Evolutionary conservation across 2,888 invertebrate genomes (phyloP).

Genomic region (Teleogryllus oceanicus): DNA sequence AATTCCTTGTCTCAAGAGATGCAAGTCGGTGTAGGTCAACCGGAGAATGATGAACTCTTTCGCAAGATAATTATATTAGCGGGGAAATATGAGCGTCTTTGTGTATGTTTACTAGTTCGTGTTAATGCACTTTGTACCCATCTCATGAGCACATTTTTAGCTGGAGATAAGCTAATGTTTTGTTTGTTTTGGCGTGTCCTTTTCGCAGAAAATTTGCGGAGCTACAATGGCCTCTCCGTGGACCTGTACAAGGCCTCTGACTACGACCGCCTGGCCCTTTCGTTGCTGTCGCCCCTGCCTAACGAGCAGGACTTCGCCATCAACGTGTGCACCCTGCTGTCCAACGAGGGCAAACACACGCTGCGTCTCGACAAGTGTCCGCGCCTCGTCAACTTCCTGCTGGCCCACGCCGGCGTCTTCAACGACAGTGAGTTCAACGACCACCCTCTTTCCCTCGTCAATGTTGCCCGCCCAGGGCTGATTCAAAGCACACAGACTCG

Average conservation of each 20-base stretch:
- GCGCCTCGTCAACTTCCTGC: conserved; percentile 78
- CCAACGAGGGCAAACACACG: conserved; percentile 88
- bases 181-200: conserved; percentile 34
- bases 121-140: too few species aligned
- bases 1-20: too few species aligned
- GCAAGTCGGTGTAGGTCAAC: too few species aligned
- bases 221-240: conserved; percentile 64
- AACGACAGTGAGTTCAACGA: conserved; percentile 66
- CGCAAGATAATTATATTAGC: too few species aligned
- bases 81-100: too few species aligned
- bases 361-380: conserved; percentile 82
- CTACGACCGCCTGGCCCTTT: conserved; percentile 83
- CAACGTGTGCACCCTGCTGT: conserved; percentile 92
- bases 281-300: conserved; percentile 90
- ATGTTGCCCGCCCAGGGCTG: background rate
- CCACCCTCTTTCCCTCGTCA: background rate
- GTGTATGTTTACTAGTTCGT: too few species aligned
- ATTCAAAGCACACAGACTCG: too few species aligned
- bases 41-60: too few species aligned
- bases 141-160: too few species aligned
- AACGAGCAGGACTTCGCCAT: conserved; percentile 99
- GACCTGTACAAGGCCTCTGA: conserved; percentile 67
- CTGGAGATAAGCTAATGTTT: background rate
- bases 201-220: conserved; percentile 58
- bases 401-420: conserved; percentile 94